Base-by-base conservation (phyloP, 2,113 vertebrate species). In the Vimba vimba region DNA sequence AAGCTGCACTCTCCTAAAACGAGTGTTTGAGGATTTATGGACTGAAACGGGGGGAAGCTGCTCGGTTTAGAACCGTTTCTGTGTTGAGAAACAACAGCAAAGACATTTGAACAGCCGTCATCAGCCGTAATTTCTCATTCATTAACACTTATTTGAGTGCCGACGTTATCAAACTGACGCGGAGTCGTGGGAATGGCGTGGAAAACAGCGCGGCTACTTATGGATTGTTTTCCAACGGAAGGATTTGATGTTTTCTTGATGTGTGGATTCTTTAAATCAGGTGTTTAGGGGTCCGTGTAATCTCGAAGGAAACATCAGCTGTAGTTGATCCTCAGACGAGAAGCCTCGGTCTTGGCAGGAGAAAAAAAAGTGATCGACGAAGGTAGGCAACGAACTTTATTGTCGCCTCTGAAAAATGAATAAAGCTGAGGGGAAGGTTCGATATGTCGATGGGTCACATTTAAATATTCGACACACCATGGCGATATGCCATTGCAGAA, bases 261-360 rank as follows among this genome's bases (percentile, higher is more conserved):
- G 84, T 79, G 69, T 82, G 88, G 83, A 86, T 84, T 73, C 59
- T 85, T 64, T 86, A 89, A 90, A 86, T 69, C 85, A 86, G 91
- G 89, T 91, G 90, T 89, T 91, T 92, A 90, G 90, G 91, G 91
- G 88, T 92, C 88, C 66, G 86, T 45, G 66, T 89, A 91, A 89
- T 90, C 89, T 90, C 88, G 88, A 91, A 86, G 87, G 87, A 83
- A 55, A n/a, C 77, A 55, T 50, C 55, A 83, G 33, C 55, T 47
- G 66, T 74, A 68, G 69, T 33, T 45, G 39, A 50, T 57, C 45
- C 60, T 80, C 77, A 79, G 62, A 73, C 60, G 45, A 71, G 62
- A 68, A 84, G 60, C 80, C 52, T 74, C 57, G 13, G 69, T 57
- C 88, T 74, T 69, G 89, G 86, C 84, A 87, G 66, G 86, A 50